These are phyloP conservation scores for Eriocheir sinensis DNA, from an alignment of 1,140 invertebrate genomes.

Conservation along the genomic window DNA sequence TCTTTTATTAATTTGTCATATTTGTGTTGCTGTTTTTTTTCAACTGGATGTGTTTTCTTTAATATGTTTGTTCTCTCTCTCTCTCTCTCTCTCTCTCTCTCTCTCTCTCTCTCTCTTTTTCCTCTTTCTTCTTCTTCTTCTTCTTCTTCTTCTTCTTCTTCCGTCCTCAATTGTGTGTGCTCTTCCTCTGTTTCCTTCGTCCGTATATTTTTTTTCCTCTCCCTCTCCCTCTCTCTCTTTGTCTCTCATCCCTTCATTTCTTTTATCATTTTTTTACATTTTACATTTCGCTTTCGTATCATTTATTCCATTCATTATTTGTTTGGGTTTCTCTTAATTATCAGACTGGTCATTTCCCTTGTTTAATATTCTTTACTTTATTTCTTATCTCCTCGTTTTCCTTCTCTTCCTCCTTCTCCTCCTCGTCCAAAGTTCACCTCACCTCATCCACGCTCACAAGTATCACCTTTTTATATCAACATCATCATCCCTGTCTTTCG, in stretches of 20 bases:
- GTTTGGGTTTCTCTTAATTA: not conserved
- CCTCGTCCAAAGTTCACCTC: not conserved
- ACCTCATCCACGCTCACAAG: not conserved
- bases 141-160: constrained; percentile 25
- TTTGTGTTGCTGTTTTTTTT: too few relatives aligned
- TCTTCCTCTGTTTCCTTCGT: too few relatives aligned
- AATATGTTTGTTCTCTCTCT: not conserved
- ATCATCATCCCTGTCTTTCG: not conserved
- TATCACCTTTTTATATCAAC: not conserved
- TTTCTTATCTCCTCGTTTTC: not conserved
- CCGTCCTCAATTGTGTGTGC: not conserved
- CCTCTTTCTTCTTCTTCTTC: not conserved
- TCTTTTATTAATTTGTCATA: too few relatives aligned
- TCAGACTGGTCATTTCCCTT: not conserved
- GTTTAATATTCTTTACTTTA: not conserved
- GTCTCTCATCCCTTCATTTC: not conserved
- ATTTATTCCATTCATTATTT: not conserved
- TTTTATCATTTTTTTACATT: not conserved
- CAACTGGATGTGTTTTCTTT: too few relatives aligned
- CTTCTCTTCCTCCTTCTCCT: constrained; percentile 1
- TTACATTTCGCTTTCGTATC: not conserved
- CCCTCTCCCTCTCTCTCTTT: not conserved
- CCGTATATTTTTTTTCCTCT: not conserved
- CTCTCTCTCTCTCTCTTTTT: not conserved
- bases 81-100: not conserved